phyloP scores from a whole-genome alignment of 2,797 vertebrate species.

The Cirrhinus molitorella region DNA sequence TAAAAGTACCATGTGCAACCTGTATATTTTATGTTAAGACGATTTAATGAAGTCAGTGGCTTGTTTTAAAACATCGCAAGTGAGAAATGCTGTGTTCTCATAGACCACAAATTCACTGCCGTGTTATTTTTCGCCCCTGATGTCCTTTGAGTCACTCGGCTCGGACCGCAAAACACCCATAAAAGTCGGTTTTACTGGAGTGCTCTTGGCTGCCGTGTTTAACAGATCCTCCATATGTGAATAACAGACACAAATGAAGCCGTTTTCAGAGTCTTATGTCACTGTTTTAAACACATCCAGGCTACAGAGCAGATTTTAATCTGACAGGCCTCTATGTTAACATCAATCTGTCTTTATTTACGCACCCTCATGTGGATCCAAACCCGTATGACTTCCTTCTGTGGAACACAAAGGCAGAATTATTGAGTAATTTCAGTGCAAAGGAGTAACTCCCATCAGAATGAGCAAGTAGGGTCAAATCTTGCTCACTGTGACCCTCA shows the following conservation, averaged over 20 bases:
- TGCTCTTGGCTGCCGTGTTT: neutral
- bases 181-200: constrained; percentile 3
- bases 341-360: neutral
- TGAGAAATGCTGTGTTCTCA: constrained; percentile 7
- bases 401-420: neutral
- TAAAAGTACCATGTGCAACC: neutral
- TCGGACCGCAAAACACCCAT: neutral
- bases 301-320: neutral
- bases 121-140: neutral
- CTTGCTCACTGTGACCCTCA: neutral
- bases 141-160: neutral
- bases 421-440: neutral
- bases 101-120: constrained; percentile 4
- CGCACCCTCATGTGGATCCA: neutral
- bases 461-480: neutral
- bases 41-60: constrained; percentile 17
- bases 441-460: neutral
- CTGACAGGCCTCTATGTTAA: neutral
- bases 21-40: neutral
- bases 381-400: neutral
- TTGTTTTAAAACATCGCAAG: neutral
- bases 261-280: neutral
- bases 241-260: neutral
- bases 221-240: neutral
- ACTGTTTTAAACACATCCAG: neutral